A percentile compares a stretch with the other conserved stretches of the same genome.
phyloP scores from a whole-genome alignment of 2,113 vertebrate species.

The Amphilophus citrinellus region DNA sequence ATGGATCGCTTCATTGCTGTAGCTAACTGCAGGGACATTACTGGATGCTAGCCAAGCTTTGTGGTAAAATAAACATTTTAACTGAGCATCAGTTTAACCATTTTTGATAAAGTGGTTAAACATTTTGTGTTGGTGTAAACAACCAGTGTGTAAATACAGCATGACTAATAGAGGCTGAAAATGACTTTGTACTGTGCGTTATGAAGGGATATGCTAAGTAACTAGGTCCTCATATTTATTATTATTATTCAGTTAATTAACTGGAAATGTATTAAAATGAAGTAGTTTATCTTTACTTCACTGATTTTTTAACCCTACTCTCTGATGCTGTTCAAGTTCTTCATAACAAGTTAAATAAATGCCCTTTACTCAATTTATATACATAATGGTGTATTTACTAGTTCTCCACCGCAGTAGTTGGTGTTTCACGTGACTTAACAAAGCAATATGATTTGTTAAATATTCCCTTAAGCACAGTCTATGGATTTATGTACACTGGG shows the following conservation, averaged over 20 bases:
- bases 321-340: neutral
- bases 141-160: neutral
- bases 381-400: neutral
- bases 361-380: neutral
- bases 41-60: neutral
- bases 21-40: neutral
- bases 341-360: neutral
- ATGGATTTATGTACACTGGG: neutral
- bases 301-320: neutral
- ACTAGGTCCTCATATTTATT: neutral
- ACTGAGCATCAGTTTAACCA: neutral
- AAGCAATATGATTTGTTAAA: too few species aligned
- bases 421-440: too few species aligned
- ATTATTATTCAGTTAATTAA: neutral
- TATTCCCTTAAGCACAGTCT: too few species aligned
- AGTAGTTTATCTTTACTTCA: neutral
- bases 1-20: neutral
- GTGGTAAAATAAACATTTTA: slow-evolving; percentile 2
- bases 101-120: neutral
- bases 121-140: slow-evolving; percentile 1
- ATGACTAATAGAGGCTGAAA: neutral
- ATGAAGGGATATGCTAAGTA: neutral
- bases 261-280: neutral
- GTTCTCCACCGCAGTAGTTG: neutral
- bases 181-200: neutral